Conservation (phyloP, 2,888 invertebrate genomes). For the Heliconius cydno region DNA sequence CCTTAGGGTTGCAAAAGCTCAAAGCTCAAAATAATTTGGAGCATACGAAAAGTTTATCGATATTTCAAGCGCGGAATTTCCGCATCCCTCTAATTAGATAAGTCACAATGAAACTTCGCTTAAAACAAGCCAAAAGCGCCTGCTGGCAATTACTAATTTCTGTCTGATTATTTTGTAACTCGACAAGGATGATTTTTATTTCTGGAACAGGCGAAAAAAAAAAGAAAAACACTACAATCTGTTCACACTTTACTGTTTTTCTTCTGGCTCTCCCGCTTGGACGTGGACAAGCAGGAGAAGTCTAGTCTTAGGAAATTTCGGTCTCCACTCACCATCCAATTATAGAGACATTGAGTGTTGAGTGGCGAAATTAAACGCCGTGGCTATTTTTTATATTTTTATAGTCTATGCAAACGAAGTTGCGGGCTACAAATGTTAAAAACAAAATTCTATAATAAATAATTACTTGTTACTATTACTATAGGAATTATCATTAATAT, state of each 20-base stretch:
- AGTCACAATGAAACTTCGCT: constrained; percentile 81
- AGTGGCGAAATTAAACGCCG: background rate
- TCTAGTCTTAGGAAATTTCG: background rate
- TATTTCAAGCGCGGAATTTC: constrained; percentile 48
- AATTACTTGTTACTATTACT: background rate
- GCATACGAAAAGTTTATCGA: constrained; percentile 53
- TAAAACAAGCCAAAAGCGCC: constrained; percentile 78
- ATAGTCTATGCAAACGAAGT: too few species aligned
- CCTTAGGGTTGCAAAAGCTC: background rate
- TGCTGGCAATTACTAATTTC: constrained; percentile 76
- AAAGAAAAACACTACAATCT: background rate
- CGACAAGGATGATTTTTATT: constrained; percentile 49
- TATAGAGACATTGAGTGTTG: too few species aligned
- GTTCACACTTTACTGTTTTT: constrained; percentile 3
- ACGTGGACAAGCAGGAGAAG: too few species aligned
- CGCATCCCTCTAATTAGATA: constrained; percentile 78
- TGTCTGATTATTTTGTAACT: constrained; percentile 76
- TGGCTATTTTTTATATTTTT: background rate
- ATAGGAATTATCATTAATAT: background rate
- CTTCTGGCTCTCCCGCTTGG: background rate
- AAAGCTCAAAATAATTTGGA: constrained; percentile 34
- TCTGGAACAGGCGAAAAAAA: constrained; percentile 42
- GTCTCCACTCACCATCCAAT: background rate
- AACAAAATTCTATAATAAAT: too few species aligned
- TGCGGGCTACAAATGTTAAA: too few species aligned